Evolutionary conservation across 2,888 invertebrate species (phyloP), one percentile per base, ranked within the genome.

Genomic region (Capitulum mitella): DNA sequence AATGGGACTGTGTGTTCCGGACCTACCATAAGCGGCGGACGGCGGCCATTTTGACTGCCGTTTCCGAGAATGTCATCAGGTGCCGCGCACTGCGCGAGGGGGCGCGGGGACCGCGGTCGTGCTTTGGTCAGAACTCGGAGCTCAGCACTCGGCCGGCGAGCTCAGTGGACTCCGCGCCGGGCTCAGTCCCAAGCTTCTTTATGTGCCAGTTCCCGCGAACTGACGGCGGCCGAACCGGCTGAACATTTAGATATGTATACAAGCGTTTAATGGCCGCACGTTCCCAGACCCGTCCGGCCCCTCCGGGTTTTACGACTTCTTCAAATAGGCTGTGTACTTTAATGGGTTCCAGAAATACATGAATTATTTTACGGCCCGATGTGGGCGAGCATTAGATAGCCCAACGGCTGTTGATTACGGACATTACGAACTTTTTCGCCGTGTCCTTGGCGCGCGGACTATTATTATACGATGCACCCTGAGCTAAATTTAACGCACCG

Each of bases 301-400:
- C 58, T n/a, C 12, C 58, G 58, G 10, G 19, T 10, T 58, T 58
- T 58, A 58, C 58, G 58, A 58, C n/a, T 12, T 29, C n/a, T 10
- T 29, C n/a, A 6, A 29, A 58, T 58, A 58, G 58, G 58, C n/a
- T 58, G 19, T 8, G 58, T 29, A 29, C 34, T 26, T 32, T 64
- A 64, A 64, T 64, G 64, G 34, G 64, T 64, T 64, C 64, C 64
- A 64, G 64, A 64, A 64, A 64, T 64, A 64, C 64, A 64, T 64
- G 64, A 64, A 64, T 64, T 64, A 64, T 64, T 64, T 64, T 32
- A 64, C 34, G 64, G 26, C 10, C 34, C 10, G 64, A 64, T 58
- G 34, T 64, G 19, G 34, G 34, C 34, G 64, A 8, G 64, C 64
- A 64, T 64, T 64, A 64, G 64, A 29, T 64, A 16, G 64, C 16